phyloP scores from a whole-genome alignment of 2,113 vertebrate species.

The Agelaius phoeniceus region DNA sequence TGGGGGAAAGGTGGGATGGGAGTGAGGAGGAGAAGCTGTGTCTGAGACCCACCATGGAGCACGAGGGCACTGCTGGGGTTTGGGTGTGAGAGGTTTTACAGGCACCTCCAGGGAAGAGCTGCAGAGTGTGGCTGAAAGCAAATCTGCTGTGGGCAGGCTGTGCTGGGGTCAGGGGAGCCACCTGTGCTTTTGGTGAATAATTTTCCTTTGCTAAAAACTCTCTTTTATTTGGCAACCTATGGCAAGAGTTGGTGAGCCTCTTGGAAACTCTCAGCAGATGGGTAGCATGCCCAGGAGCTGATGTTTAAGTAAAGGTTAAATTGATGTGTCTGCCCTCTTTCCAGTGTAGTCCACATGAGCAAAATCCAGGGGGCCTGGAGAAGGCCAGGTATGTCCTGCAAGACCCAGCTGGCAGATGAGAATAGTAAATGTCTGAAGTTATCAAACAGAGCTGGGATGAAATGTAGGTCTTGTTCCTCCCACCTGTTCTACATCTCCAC shows the following conservation, averaged over 20 bases:
- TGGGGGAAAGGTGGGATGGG: background rate
- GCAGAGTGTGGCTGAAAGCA: background rate
- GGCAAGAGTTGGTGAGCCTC: background rate
- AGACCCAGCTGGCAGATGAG: background rate
- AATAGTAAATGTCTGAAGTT: background rate
- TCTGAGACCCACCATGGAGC: background rate
- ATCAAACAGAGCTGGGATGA: background rate
- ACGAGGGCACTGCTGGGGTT: background rate
- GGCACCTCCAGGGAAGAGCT: background rate
- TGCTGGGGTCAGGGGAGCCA: background rate
- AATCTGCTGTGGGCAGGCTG: background rate
- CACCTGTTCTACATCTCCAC: background rate
- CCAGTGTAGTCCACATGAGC: background rate
- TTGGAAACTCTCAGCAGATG: background rate
- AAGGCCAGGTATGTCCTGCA: background rate
- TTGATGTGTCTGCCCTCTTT: background rate
- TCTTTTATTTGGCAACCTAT: background rate
- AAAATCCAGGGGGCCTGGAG: background rate
- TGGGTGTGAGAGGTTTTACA: background rate
- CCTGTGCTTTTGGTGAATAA: background rate
- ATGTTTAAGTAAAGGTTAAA: background rate
- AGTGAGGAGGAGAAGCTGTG: background rate
- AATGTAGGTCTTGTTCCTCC: background rate
- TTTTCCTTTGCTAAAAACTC: background rate
- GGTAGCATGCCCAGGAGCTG: background rate